Conservation (phyloP, 2,113 vertebrate genomes). For the Hiodon tergisus region DNA sequence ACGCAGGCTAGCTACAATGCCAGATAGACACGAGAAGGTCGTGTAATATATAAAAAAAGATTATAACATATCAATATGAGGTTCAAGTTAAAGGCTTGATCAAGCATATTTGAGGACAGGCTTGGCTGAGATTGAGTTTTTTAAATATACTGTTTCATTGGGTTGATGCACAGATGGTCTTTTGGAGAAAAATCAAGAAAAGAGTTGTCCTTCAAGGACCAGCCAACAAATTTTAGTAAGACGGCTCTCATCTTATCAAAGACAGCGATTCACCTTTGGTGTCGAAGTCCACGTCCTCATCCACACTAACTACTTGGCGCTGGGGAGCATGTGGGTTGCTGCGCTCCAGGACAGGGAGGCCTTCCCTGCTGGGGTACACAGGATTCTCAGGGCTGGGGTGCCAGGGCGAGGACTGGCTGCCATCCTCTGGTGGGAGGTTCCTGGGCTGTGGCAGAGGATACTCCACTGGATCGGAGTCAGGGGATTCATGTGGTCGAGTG, state of each 20-base stretch:
- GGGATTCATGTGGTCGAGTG: not conserved
- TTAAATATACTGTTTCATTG: no score
- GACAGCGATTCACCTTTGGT: conserved; percentile 65
- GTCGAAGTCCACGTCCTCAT: conserved; percentile 68
- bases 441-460: conserved; percentile 5
- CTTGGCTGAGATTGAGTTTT: not conserved
- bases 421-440: not conserved
- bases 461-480: not conserved
- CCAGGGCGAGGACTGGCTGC: not conserved
- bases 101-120: not conserved
- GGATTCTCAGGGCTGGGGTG: not conserved
- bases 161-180: no score
- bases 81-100: not conserved
- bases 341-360: conserved; percentile 30
- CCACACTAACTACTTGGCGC: conserved; percentile 55
- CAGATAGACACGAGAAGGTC: not conserved
- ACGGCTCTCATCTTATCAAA: no score
- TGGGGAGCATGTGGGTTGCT: conserved; percentile 30
- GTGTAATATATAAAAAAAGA: not conserved
- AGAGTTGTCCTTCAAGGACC: no score
- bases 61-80: not conserved
- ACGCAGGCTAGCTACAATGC: not conserved
- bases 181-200: no score
- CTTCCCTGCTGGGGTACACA: conserved; percentile 22
- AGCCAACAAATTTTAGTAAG: no score